These are phyloP conservation scores for Picathartes gymnocephalus DNA, from an alignment of 2,113 vertebrate genomes.

Conservation along the genomic window DNA sequence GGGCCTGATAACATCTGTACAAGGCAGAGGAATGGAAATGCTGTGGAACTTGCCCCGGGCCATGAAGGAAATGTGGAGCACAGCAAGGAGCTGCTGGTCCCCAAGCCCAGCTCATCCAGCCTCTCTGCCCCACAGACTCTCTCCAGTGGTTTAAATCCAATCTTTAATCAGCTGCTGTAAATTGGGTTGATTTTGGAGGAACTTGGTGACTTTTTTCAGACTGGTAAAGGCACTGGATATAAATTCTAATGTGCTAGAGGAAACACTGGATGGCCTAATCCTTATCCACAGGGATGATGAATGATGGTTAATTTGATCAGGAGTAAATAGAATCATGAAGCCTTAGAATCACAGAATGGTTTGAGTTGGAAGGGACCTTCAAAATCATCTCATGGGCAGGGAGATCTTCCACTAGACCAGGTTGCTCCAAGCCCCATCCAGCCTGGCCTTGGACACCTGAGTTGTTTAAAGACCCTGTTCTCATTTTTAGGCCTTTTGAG, in stretches of 20 bases:
- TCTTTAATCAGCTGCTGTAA: not conserved
- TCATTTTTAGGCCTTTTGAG: not conserved
- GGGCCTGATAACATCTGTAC: constrained; percentile 31
- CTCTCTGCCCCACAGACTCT: not conserved
- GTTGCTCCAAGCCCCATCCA: not conserved
- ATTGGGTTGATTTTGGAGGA: not conserved
- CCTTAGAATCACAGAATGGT: not conserved
- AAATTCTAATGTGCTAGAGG: not conserved
- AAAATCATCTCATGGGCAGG: not conserved
- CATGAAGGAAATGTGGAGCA: not conserved
- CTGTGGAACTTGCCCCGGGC: not conserved
- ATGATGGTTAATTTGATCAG: not conserved
- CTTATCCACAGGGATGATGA: too few species aligned
- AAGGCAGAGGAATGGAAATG: not conserved
- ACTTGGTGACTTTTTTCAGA: not conserved
- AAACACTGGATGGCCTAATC: not conserved
- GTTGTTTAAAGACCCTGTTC: not conserved
- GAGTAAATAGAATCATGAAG: not conserved
- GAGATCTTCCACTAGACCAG: not conserved
- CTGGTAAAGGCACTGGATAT: not conserved
- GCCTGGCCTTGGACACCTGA: not conserved
- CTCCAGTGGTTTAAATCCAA: not conserved
- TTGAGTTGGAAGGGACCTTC: not conserved
- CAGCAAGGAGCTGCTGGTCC: not conserved
- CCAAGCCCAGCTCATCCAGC: fast-evolving